phyloP scores from a whole-genome alignment of 2,888 invertebrate species.

The Odontocolon sp. region DNA sequence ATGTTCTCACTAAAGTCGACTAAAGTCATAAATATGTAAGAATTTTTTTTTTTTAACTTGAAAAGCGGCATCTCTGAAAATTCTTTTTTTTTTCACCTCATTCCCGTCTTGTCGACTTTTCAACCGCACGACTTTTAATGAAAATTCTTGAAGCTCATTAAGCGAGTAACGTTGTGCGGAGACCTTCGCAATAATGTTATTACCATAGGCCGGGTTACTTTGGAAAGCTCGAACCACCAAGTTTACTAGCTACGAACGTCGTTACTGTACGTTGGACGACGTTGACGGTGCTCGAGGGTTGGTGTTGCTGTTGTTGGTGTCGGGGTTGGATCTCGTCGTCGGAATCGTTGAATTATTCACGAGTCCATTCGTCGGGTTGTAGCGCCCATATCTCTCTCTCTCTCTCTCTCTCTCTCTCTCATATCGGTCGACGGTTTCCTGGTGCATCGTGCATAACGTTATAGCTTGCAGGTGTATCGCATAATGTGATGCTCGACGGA shows the following conservation, averaged over 20 bases:
- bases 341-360: slow-evolving; percentile 75
- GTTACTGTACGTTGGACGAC: not conserved
- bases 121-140: slow-evolving; percentile 46
- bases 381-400: not conserved
- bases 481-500: slow-evolving; percentile 52
- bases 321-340: slow-evolving; percentile 34
- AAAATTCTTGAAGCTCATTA: slow-evolving; percentile 53
- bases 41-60: too few relatives aligned
- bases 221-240: slow-evolving; percentile 45
- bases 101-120: not conserved
- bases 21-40: too few relatives aligned
- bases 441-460: slow-evolving; percentile 54
- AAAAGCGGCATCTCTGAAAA: too few relatives aligned
- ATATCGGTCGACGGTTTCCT: slow-evolving; percentile 40
- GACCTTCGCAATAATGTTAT: slow-evolving; percentile 50
- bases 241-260: slow-evolving; percentile 35
- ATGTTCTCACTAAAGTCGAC: not conserved
- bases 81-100: too few relatives aligned
- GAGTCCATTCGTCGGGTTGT: slow-evolving; percentile 65
- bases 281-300: slow-evolving; percentile 33
- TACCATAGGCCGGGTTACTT: slow-evolving; percentile 54
- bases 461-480: slow-evolving; percentile 66
- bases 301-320: slow-evolving; percentile 15
- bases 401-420: too few relatives aligned
- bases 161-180: slow-evolving; percentile 24